Conservation (phyloP, 2,113 vertebrate species). For the Lamprotornis superbus region DNA sequence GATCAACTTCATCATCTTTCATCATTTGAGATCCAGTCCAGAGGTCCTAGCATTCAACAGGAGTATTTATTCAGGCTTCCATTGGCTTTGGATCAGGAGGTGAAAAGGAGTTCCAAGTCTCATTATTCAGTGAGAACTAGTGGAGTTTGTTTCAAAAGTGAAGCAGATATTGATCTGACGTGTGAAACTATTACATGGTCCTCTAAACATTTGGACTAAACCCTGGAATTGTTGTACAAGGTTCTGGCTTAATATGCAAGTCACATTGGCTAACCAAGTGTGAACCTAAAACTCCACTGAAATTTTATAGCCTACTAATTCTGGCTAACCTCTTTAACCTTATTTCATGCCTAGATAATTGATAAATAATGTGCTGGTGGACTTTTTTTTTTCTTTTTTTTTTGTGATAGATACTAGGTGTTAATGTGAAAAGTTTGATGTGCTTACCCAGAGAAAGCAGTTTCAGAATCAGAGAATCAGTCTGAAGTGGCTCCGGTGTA, state of each 20-base stretch:
- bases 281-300: not conserved
- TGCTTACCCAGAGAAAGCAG: not conserved
- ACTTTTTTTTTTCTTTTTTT: not conserved
- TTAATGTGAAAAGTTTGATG: not conserved
- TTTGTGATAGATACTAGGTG: not conserved
- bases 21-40: not conserved
- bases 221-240: not conserved
- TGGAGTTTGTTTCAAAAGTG: not conserved
- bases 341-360: not conserved
- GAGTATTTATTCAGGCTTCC: not conserved
- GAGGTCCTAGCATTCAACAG: not conserved
- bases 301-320: not conserved
- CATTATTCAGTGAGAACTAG: not conserved
- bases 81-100: not conserved
- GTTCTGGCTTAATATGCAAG: not conserved
- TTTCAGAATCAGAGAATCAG: not conserved
- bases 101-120: not conserved
- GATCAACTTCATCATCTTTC: not conserved
- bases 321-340: not conserved
- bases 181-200: not conserved
- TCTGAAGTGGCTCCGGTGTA: not conserved
- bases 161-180: slow-evolving; percentile 18
- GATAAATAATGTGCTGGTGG: not conserved
- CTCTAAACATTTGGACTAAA: not conserved
- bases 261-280: not conserved